Evolutionary conservation across 2,113 vertebrate species (phyloP).

Genomic region (Rhinolophus ferrumequinum): DNA sequence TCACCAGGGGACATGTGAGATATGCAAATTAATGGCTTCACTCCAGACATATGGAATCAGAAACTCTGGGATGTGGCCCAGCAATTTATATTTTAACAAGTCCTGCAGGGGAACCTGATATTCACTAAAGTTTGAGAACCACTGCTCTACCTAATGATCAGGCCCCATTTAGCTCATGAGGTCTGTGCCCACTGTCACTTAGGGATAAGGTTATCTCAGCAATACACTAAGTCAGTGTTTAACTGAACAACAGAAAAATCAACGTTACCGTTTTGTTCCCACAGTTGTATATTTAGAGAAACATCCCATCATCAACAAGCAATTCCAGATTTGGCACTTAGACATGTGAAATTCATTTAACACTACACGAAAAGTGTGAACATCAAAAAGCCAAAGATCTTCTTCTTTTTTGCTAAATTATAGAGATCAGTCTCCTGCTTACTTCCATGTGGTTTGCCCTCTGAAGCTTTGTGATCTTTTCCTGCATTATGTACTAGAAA

Average conservation of each 20-base stretch:
- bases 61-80: not conserved
- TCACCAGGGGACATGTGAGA: not conserved
- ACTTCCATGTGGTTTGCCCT: not conserved
- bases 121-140: not conserved
- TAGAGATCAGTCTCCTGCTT: not conserved
- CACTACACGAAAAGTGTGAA: not conserved
- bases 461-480: not conserved
- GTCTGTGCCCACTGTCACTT: not conserved
- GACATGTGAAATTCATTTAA: not conserved
- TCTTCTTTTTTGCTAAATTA: slow-evolving; percentile 10
- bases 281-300: not conserved
- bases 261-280: not conserved
- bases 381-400: not conserved
- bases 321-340: not conserved
- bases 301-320: not conserved
- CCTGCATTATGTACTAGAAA: not conserved
- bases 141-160: not conserved
- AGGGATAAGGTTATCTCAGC: not conserved
- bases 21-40: not conserved
- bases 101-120: not conserved
- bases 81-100: not conserved
- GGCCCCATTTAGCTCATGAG: not conserved
- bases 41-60: not conserved
- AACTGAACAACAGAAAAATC: not conserved
- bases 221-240: not conserved